Evolutionary conservation across 2,797 vertebrate species (phyloP).

Genomic region (Eulemur coronatus): DNA sequence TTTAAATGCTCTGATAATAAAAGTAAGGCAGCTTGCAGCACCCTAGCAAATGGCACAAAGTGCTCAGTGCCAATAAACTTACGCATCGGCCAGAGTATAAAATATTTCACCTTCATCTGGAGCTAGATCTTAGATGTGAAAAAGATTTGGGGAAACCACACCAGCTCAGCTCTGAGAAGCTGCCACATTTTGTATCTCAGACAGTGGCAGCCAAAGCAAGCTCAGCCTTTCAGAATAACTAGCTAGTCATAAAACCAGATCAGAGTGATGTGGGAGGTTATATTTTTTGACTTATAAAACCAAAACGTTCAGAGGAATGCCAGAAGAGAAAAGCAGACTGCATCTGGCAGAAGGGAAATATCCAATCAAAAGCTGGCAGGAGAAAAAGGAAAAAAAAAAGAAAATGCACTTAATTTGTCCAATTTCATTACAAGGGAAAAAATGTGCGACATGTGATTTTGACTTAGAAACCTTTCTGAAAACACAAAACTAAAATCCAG

Average conservation of each 20-base stretch:
- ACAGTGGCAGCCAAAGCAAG: neutral
- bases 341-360: constrained; percentile 57
- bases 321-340: constrained; percentile 38
- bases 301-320: constrained; percentile 5
- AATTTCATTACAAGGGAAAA: neutral
- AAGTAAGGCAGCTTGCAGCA: neutral
- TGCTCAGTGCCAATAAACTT: neutral
- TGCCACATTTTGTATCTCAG: neutral
- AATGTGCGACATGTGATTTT: constrained; percentile 5
- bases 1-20: neutral
- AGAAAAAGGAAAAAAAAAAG: neutral
- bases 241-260: neutral
- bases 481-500: constrained; percentile 29
- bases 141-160: neutral
- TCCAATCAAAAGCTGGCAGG: constrained; percentile 61
- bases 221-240: neutral
- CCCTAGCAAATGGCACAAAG: neutral
- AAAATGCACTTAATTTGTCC: constrained; percentile 21
- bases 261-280: neutral
- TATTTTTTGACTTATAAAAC: constrained; percentile 24
- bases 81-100: constrained; percentile 34
- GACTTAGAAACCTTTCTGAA: constrained; percentile 38
- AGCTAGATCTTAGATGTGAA: constrained; percentile 53
- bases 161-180: neutral
- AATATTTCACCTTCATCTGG: constrained; percentile 48